Percentiles rank a stretch among this genome's conserved stretches.
These are phyloP conservation scores for Drosophila cracens DNA, from an alignment of 2,888 invertebrate genomes.

Conservation along the genomic window DNA sequence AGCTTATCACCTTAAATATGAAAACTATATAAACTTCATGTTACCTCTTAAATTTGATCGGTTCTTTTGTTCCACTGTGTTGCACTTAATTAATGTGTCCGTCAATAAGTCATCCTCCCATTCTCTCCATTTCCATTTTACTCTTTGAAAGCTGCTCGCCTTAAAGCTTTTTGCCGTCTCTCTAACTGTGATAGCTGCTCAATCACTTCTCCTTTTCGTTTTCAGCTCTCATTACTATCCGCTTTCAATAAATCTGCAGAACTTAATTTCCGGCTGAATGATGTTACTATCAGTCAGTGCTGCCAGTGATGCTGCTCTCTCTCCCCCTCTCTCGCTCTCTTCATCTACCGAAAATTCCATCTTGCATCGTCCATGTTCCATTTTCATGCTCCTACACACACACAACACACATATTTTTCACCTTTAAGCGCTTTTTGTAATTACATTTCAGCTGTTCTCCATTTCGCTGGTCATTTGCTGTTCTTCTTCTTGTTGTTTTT, in stretches of 20 bases:
- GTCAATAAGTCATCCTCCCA: background rate
- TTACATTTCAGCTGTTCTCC: constrained; percentile 72
- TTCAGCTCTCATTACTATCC: constrained; percentile 79
- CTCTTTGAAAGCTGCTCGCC: background rate
- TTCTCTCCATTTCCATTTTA: background rate
- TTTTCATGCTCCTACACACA: constrained; percentile 20
- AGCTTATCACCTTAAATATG: background rate
- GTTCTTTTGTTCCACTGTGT: background rate
- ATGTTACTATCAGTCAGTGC: constrained; percentile 57
- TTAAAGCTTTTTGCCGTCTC: background rate
- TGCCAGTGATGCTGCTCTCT: background rate
- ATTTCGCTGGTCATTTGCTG: constrained; percentile 44
- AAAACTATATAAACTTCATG: background rate
- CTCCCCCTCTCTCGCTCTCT: background rate
- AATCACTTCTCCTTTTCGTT: constrained; percentile 37
- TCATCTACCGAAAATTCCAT: background rate
- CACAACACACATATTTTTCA: constrained; percentile 61
- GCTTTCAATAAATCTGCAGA: constrained; percentile 84
- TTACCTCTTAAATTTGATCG: background rate
- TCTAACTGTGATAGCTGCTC: constrained; percentile 31
- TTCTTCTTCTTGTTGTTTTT: constrained; percentile 30
- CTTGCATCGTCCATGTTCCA: constrained; percentile 28
- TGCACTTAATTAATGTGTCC: background rate
- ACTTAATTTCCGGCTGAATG: constrained; percentile 84
- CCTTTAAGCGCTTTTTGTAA: constrained; percentile 78